Conservation (phyloP, 2,113 vertebrate species). For the Perccottus glenii region DNA sequence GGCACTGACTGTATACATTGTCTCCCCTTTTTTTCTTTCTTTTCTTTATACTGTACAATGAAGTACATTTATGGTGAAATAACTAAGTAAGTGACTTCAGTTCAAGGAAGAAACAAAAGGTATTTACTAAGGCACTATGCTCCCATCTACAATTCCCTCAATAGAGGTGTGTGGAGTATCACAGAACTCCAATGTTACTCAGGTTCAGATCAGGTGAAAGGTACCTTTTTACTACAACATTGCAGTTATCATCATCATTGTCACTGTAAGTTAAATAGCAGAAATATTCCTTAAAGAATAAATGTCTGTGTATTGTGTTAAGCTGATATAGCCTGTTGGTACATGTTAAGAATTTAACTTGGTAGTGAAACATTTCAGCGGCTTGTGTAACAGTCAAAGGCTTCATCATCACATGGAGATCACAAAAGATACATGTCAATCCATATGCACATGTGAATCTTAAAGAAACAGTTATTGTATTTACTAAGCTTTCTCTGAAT, state of each 20-base stretch:
- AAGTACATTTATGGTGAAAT: no score
- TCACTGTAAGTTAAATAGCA: background rate
- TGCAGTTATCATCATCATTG: no score
- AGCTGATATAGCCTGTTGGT: background rate
- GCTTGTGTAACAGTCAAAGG: background rate
- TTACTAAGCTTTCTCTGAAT: background rate
- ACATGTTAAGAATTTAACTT: constrained; percentile 9
- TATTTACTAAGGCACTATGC: constrained; percentile 36
- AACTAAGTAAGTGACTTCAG: background rate
- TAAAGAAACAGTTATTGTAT: no score
- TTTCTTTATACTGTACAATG: no score
- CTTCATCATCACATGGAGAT: background rate
- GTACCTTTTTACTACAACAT: constrained; percentile 1
- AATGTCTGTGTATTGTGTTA: background rate
- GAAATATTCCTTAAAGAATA: background rate
- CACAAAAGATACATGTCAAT: background rate
- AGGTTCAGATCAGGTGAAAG: constrained; percentile 21
- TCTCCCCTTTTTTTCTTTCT: no score
- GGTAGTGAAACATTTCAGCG: constrained; percentile 3
- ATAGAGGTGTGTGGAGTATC: constrained; percentile 34
- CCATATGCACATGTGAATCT: background rate
- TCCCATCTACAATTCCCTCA: constrained; percentile 47
- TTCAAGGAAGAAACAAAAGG: constrained; percentile 18
- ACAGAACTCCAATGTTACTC: constrained; percentile 42
- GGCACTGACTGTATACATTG: background rate